phyloP scores from a whole-genome alignment of 1,140 invertebrate species.

The Hycleus cichorii region DNA sequence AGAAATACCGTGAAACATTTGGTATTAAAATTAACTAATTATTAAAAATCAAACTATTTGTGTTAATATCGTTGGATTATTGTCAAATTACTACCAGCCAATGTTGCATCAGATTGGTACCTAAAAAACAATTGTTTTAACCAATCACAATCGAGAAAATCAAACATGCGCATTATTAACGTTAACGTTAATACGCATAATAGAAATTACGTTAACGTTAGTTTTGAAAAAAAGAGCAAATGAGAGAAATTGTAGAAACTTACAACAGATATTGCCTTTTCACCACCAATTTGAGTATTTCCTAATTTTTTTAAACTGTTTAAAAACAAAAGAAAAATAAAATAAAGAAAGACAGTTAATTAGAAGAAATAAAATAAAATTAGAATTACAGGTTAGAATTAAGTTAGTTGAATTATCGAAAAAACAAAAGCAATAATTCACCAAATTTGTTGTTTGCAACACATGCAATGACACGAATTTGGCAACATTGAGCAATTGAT shows the following conservation, averaged over 20 bases:
- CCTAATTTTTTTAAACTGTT: conserved; percentile 11
- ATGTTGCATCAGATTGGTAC: conserved; percentile 3
- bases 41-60: too few species aligned
- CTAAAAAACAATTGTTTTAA: conserved; percentile 1
- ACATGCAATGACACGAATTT: too few species aligned
- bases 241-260: too few species aligned
- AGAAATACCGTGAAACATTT: too few species aligned
- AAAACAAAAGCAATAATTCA: too few species aligned
- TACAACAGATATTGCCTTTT: background rate
- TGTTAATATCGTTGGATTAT: too few species aligned
- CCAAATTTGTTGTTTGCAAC: too few species aligned
- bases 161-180: background rate
- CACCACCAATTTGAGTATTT: background rate
- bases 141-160: background rate
- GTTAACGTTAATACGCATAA: too few species aligned
- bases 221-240: too few species aligned
- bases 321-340: background rate
- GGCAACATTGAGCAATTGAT: too few species aligned
- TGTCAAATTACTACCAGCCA: background rate
- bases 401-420: too few species aligned
- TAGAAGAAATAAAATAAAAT: background rate
- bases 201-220: background rate
- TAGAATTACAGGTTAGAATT: background rate
- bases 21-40: too few species aligned
- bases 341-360: background rate